Evolutionary conservation across 2,888 invertebrate genomes (phyloP), one percentile per base, ranked within the genome.

Genomic region (Lasiommata megera): DNA sequence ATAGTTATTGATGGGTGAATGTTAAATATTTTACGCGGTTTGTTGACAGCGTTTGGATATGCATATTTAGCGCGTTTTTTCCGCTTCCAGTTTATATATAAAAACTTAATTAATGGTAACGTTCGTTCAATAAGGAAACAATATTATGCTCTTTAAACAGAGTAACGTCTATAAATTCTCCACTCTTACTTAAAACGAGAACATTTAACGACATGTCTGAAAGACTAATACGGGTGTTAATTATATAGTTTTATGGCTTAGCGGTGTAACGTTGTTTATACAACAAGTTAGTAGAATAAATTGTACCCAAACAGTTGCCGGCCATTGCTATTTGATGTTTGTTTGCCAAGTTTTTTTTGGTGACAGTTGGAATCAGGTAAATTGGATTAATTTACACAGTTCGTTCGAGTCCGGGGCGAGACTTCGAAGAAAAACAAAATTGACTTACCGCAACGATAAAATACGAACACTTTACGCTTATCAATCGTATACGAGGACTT

Each of bases 391-490:
- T 60, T 66, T 58, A 54, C 38, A 61, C 43, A 51, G 23, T 52
- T 37, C 31, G 37, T 16, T 55, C 34, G 14, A 29, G 14, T 23
- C 14, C 50, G 28, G 28, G 9, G 41, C 31, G 17, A 41, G 38
- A 29, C 52, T 52, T 41, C 17, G 52, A 31, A 36, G 48, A 54
- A 56, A 57, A 51, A 54, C 40, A 59, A 62, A 60, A 60, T 29
- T 51, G 54, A 67, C 65, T 69, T 61, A 65, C 65, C 63, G 56
- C 52, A 58, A 57, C 61, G 40, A 60, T 46, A 60, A 63, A 61
- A 65, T 55, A 46, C 52, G 53, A 57, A 48, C 55, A 61, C 54
- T 60, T 61, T 58, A 64, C 61, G 59, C 56, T 64, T 63, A 67
- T 67, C 63, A 64, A 63, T 59, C 38, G 61, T 44, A 58, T 56